Evolutionary conservation across 2,113 vertebrate species (phyloP), one percentile per base, ranked within the genome.

Genomic region (Lonchura striata): DNA sequence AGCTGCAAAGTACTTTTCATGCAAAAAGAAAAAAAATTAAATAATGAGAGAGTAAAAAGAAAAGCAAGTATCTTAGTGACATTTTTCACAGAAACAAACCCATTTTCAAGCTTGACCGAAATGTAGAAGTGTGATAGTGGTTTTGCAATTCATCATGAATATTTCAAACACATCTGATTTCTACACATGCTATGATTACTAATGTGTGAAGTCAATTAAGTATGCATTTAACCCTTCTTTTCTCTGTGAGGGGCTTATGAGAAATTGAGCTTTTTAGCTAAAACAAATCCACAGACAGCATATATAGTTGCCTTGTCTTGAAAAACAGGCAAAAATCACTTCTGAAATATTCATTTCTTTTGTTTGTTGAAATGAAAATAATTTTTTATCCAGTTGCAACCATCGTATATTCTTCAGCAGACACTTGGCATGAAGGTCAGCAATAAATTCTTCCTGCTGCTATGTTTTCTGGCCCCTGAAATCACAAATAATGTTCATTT

Each of bases 101-200:
- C 64, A 81, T 96, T 92, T 96, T 90, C 92, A 88, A 90, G 68
- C 79, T 90, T 96, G 90, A 83, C 92, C 46, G 0, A 83, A 90
- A 90, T 49, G 71, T 80, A 82, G 39, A 94, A 88, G 35, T 75
- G 81, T 82, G 79, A 83, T 90, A 81, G 84, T 89, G 42, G 44
- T 68, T 96, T 78, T 88, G 41, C 46, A 69, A 94, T 96, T 92
- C 56, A 71, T 75, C 76, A 74, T 69, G 88, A 71, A 87, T 88
- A 86, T 95, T 97, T 94, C 77, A 96, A 92, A 93, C 39, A 49
- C 74, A 78, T 80, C 81, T 86, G 63, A 95, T 91, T 90, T 86
- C 84, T 83, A 59, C 89, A 81, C 57, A 53, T 46, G 52, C 22
- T 75, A 64, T 59, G 90, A 74, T 66, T 91, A 47, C 24, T 86